Base-by-base conservation (phyloP, 2,888 invertebrate genomes). In the Philaethria dido region DNA sequence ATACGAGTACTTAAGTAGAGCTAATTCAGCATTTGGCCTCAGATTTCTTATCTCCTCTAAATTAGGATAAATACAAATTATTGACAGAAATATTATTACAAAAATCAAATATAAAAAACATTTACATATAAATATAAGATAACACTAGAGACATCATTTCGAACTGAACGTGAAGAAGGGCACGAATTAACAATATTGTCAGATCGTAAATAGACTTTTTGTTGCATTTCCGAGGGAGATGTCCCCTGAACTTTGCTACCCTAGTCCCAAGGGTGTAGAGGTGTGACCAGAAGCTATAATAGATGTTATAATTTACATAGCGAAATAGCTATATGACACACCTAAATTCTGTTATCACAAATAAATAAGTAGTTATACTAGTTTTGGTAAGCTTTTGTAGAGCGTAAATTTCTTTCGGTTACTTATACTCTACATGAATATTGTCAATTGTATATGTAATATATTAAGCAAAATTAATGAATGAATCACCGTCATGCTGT, bases 201-300 rank as follows among this genome's bases (percentile, higher is more conserved):
- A 70, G 71, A 68, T 73, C 75, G 71, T 73, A 74, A 76, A 74
- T 73, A 74, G 71, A 72, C 70, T 75, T 76, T 73, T 73, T 73
- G 73, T 69, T 70, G 77, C 71, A 71, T 69, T 55, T 67, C 61
- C 68, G 68, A 70, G 74, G 72, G 75, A 74, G 73, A 64, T 69
- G 71, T 72, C 72, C 74, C 48, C 44, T 44, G 57, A 66, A 64
- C 67, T 64, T 62, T 57, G 57, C 42, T 75, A 73, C 81, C 80
- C 78, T 71, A 62, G 74, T 79, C 82, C 78, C 79, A 64, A 42
- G 78, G 74, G 80, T 79, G 68, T 47, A 55, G 72, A 72, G 73
- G 77, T 80, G 79, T 80, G 80, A 80, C 78, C 75, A 74, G 78
- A 77, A 78, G 68, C 66, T 68, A 69, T 67, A 71, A 71, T 69